Evolutionary conservation across 2,888 invertebrate species (phyloP).

Genomic region (Drosophila picticornis): DNA sequence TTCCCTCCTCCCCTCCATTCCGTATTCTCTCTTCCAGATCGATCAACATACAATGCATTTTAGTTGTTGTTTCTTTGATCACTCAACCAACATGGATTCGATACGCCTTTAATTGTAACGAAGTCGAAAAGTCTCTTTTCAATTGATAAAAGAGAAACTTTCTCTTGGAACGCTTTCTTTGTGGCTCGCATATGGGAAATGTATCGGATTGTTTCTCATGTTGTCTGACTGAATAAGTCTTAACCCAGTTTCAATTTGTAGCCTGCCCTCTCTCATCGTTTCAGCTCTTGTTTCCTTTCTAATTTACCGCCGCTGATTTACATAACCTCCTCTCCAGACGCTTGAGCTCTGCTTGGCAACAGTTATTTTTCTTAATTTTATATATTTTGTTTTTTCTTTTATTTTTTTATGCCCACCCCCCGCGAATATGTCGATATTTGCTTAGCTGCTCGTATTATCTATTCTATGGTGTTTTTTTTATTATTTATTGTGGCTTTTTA

Average conservation of each 20-base stretch:
- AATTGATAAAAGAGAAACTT: slow-evolving; percentile 72
- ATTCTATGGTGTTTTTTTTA: slow-evolving; percentile 1
- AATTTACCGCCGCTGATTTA: slow-evolving; percentile 61
- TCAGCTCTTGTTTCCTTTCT: slow-evolving; percentile 66
- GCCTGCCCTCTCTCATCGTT: slow-evolving; percentile 48
- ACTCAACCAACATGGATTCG: slow-evolving; percentile 36
- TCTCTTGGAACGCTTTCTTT: slow-evolving; percentile 62
- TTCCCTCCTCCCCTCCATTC: not conserved
- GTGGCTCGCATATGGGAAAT: slow-evolving; percentile 27
- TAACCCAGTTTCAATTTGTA: slow-evolving; percentile 61
- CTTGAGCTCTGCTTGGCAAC: slow-evolving; percentile 43
- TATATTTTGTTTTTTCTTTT: not conserved
- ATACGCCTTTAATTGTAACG: slow-evolving; percentile 59
- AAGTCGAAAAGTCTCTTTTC: slow-evolving; percentile 35
- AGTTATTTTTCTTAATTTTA: not conserved
- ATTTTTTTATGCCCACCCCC: slow-evolving; percentile 2
- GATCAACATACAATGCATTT: slow-evolving; percentile 25
- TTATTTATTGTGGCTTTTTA: not conserved
- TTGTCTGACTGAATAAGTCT: slow-evolving; percentile 21
- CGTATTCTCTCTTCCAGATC: not conserved
- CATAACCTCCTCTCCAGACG: slow-evolving; percentile 63
- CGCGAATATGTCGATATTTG: slow-evolving; percentile 52
- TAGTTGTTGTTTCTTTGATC: not conserved
- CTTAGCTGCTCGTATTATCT: slow-evolving; percentile 42
- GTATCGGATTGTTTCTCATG: slow-evolving; percentile 22